Conservation (phyloP, 2,797 vertebrate species). For the Halcyon chelicuti region DNA sequence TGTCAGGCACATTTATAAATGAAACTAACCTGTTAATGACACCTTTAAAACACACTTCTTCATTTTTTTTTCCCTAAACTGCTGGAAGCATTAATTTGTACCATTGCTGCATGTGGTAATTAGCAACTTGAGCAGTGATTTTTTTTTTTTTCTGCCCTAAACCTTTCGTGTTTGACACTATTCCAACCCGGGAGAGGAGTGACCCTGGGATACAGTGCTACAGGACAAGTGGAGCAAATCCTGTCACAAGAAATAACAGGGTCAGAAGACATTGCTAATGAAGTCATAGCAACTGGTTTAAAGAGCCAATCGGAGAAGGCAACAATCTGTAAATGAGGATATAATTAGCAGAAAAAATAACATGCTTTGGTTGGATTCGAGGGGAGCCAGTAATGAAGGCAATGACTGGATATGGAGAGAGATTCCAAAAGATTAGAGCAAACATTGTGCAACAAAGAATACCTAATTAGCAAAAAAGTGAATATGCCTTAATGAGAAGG, state of each 20-base stretch:
- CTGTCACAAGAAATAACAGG: conserved; percentile 88
- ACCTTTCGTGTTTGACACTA: conserved; percentile 76
- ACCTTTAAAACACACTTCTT: conserved; percentile 77
- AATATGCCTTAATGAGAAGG: conserved; percentile 81
- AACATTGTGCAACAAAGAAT: conserved; percentile 86
- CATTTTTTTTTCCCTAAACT: not conserved
- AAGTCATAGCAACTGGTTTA: conserved; percentile 86
- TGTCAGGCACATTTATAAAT: conserved; percentile 61
- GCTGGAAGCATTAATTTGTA: conserved; percentile 71
- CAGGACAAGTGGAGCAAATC: conserved; percentile 82
- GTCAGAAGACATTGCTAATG: conserved; percentile 86
- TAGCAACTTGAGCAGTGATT: conserved; percentile 65
- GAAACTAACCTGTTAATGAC: conserved; percentile 81
- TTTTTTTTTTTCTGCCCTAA: conserved; percentile 66
- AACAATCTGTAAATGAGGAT: conserved; percentile 86
- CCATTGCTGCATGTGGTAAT: conserved; percentile 73
- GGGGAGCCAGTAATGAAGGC: conserved; percentile 82
- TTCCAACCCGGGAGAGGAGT: conserved; percentile 77
- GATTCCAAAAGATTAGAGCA: conserved; percentile 86
- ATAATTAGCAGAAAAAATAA: conserved; percentile 88
- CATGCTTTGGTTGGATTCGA: conserved; percentile 82
- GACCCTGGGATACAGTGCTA: conserved; percentile 81
- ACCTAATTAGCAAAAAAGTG: conserved; percentile 85
- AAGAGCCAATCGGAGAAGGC: conserved; percentile 83
- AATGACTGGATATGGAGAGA: conserved; percentile 84